Base-by-base conservation (phyloP, 2,113 vertebrate genomes). In the Budorcas taxicolor region DNA sequence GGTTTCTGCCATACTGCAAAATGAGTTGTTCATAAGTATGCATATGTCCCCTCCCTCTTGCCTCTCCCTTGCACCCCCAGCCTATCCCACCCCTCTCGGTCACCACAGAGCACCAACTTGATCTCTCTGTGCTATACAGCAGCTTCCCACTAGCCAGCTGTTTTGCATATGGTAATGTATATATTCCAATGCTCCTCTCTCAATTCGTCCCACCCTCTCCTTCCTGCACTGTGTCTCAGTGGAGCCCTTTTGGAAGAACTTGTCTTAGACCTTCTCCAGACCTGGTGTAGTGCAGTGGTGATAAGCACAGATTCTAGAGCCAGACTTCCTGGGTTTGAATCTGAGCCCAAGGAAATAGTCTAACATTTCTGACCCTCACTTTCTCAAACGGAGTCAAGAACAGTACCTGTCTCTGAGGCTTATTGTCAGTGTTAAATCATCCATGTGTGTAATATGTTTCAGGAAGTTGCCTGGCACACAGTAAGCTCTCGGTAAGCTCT, bases 271-370 rank as follows among this genome's bases (percentile, higher is more conserved):
- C 40, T 29, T 90, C 64, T 62, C 11, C 12, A 25, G 47, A 90
- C 2, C 3, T 1, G 7, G 3, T 45, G 17, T 27, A 13, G 8
- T 2, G 0, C 9, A 33, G 45, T 16, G 17, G 3, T 62, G n/a
- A 81, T 33, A 53, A 94, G 27, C 13, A 21, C 1, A 55, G 84
- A 5, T 40, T n/a, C 74, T 52, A 71, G 85, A 95, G 47, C 3
- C 27, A 25, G 7, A 11, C 27, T 76, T 50, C 1, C 31, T 43
- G 64, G 36, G 43, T 78, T 95, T 47, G 58, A 74, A 40, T 64
- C 76, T 52, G 55, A 76, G 74, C 81, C 80, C 12, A 23, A 78
- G 13, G 50, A 62, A 52, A 62, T 31, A 7, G 60, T 78, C 16
- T 57, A 21, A 25, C 7, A 0, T 36, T 87, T 84, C 87, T 55